These are phyloP conservation scores for Hestina assimilis DNA, from an alignment of 1,140 invertebrate genomes.

Conservation along the genomic window DNA sequence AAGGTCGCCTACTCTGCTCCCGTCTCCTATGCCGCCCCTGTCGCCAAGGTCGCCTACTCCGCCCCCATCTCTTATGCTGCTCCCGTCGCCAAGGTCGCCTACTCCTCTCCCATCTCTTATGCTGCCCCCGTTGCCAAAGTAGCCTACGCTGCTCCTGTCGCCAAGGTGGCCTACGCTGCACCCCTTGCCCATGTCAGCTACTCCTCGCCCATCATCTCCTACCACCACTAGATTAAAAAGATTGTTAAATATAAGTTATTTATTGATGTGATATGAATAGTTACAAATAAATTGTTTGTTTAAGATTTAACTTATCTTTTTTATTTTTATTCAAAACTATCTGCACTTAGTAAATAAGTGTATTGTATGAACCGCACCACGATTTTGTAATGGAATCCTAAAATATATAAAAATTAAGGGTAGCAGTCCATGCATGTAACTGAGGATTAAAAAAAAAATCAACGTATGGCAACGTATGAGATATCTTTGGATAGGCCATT, in stretches of 20 bases:
- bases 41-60: no score
- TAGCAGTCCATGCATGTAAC: no score
- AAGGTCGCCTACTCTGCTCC: neutral
- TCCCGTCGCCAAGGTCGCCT: constrained; percentile 82
- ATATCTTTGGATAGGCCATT: no score
- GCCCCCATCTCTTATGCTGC: constrained; percentile 1
- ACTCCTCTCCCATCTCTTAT: constrained; percentile 60
- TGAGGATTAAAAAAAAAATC: no score
- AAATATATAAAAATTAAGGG: no score
- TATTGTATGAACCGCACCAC: no score
- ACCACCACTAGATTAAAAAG: constrained; percentile 51
- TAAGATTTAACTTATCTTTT: constrained; percentile 4
- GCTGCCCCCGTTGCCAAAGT: constrained; percentile 36
- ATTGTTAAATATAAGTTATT: constrained; percentile 12
- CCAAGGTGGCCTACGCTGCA: constrained; percentile 42
- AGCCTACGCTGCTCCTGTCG: constrained; percentile 44
- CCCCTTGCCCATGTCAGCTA: constrained; percentile 50
- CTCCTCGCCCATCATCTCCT: constrained; percentile 59
- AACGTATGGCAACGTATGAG: no score
- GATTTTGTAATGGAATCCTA: no score
- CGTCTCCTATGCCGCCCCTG: no score
- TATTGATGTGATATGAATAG: constrained; percentile 6
- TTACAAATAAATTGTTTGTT: constrained; percentile 24
- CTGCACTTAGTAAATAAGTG: no score
- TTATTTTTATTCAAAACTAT: no score